Evolutionary conservation across 2,797 vertebrate genomes (phyloP).

Genomic region (Sciaenops ocellatus): DNA sequence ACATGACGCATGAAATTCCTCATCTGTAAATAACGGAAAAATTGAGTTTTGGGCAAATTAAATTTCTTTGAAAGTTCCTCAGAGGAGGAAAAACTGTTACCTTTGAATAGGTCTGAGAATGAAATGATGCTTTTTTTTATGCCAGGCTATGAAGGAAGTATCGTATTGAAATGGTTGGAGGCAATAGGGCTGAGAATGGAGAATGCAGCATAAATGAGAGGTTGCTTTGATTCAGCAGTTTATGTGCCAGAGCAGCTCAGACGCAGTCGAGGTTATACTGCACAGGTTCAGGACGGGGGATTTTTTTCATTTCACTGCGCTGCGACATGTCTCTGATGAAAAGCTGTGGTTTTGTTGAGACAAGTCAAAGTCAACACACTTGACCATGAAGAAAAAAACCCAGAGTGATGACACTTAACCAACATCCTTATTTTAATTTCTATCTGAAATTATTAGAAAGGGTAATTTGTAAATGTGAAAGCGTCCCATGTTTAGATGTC

Average conservation of each 20-base stretch:
- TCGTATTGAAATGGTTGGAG: too few species aligned
- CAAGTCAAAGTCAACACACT: rapidly evolving
- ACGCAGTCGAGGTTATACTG: neutral
- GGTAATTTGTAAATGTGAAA: neutral
- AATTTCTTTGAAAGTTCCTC: too few species aligned
- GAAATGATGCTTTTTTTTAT: too few species aligned
- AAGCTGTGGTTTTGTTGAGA: neutral
- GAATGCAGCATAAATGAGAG: too few species aligned
- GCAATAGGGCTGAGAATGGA: too few species aligned
- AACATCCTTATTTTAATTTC: slow-evolving; percentile 28
- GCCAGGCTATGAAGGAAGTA: too few species aligned
- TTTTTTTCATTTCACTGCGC: neutral
- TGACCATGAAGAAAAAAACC: neutral
- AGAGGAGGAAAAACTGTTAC: too few species aligned
- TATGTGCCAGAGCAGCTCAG: neutral
- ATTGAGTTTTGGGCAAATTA: too few species aligned
- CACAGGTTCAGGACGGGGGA: rapidly evolving
- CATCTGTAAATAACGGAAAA: too few species aligned
- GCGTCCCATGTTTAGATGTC: slow-evolving; percentile 13
- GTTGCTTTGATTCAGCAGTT: too few species aligned
- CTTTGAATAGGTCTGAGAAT: too few species aligned
- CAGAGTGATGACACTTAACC: slow-evolving; percentile 30
- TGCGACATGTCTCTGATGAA: neutral
- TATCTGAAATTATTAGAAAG: neutral
- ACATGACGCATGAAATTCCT: too few species aligned